Percentiles rank a stretch among this genome's conserved stretches.
These are phyloP conservation scores for Tetramorium bicarinatum DNA, from an alignment of 2,888 invertebrate genomes.

Conservation along the genomic window DNA sequence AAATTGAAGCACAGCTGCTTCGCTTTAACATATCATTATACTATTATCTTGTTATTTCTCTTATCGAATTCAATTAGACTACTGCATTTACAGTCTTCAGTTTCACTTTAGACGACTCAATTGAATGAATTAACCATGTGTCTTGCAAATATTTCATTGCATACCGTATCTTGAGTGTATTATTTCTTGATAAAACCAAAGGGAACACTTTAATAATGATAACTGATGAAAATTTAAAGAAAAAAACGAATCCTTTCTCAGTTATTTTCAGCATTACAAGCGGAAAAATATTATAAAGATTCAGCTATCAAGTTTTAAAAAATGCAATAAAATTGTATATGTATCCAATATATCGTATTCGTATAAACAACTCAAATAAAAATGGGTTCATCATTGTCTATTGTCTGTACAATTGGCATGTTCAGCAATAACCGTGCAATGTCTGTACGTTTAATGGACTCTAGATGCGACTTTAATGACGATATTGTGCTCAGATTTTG, in stretches of 20 bases:
- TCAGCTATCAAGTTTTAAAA: not conserved
- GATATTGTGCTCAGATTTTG: not conserved
- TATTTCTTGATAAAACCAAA: not conserved
- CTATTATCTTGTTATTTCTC: slow-evolving; percentile 31
- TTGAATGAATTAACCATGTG: not conserved
- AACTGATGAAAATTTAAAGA: not conserved
- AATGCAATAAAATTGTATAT: not conserved
- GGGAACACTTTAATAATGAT: not conserved
- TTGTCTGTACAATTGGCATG: not conserved
- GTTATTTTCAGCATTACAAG: not conserved
- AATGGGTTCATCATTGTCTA: not conserved
- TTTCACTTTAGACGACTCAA: not conserved
- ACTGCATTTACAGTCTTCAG: not conserved
- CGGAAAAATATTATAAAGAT: not conserved
- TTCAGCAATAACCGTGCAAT: not conserved
- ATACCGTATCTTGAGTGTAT: not conserved
- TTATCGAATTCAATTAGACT: slow-evolving; percentile 26
- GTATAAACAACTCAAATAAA: not conserved
- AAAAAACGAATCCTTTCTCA: not conserved
- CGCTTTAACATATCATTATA: slow-evolving; percentile 24
- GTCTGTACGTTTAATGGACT: not conserved
- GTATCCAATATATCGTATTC: not conserved
- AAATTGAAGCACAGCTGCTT: slow-evolving; percentile 24
- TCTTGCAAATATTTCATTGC: not conserved
- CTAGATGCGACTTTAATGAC: slow-evolving; percentile 4